A percentile compares a stretch with the other conserved stretches of the same genome.
These are phyloP conservation scores for Saccostrea glomerata DNA, from an alignment of 1,140 invertebrate genomes.

Conservation along the genomic window DNA sequence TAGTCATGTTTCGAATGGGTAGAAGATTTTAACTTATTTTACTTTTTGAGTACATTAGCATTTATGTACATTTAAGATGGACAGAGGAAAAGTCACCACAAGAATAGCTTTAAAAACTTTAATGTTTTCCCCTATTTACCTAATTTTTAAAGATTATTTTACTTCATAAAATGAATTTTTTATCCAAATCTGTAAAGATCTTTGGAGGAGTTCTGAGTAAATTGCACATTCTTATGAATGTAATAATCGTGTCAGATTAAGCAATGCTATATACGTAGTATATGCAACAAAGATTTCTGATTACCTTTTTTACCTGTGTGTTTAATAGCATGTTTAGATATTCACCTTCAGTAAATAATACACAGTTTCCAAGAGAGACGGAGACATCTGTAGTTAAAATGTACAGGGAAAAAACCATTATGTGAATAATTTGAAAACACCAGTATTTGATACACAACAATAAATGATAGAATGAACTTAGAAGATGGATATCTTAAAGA, in stretches of 20 bases:
- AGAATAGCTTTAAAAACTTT: no score
- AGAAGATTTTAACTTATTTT: no score
- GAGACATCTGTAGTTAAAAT: background rate
- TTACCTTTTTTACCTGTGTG: background rate
- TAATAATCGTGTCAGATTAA: no score
- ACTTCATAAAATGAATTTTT: no score
- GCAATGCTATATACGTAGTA: no score
- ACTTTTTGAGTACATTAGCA: no score
- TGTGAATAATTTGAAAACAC: background rate
- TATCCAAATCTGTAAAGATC: background rate
- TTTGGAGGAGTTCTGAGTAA: background rate
- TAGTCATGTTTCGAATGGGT: no score
- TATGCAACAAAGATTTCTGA: background rate
- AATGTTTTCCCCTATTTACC: no score
- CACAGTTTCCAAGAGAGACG: constrained; percentile 12
- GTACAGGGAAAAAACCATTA: background rate
- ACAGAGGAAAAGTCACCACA: no score
- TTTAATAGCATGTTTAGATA: background rate
- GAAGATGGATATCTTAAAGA: constrained; percentile 21
- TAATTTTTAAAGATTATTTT: no score
- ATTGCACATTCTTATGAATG: background rate
- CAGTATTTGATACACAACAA: background rate
- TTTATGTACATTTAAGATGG: no score
- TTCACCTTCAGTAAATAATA: background rate
- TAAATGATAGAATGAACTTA: background rate